These are phyloP conservation scores for Orchesellides sinensis DNA, from an alignment of 2,888 invertebrate genomes.

Conservation along the genomic window DNA sequence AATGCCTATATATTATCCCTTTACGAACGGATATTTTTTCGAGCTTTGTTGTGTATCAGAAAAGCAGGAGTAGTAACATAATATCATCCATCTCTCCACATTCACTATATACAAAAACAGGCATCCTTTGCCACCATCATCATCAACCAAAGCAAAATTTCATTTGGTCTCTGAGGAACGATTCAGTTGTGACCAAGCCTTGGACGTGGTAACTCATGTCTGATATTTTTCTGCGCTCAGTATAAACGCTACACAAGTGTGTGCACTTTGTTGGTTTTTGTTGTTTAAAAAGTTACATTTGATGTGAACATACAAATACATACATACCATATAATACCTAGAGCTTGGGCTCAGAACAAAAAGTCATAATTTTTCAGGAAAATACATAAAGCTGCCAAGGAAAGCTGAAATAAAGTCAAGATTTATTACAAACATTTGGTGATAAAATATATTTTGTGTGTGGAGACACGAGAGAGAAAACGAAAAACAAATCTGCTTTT, in stretches of 20 bases:
- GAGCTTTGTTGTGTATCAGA: too few relatives aligned
- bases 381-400: conserved; percentile 48
- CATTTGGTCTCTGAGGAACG: conserved; percentile 65
- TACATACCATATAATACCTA: too few relatives aligned
- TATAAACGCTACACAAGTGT: too few relatives aligned
- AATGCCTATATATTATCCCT: too few relatives aligned
- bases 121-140: not conserved
- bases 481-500: not conserved
- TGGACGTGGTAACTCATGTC: conserved; percentile 56
- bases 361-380: too few relatives aligned
- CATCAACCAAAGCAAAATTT: conserved; percentile 44
- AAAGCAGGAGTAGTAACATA: too few relatives aligned
- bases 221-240: not conserved
- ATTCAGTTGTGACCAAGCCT: conserved; percentile 63
- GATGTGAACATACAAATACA: too few relatives aligned
- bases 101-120: not conserved
- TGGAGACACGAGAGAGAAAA: conserved; percentile 15
- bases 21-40: too few relatives aligned
- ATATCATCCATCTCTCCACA: too few relatives aligned
- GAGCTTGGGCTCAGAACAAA: too few relatives aligned
- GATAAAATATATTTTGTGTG: too few relatives aligned
- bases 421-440: conserved; percentile 57
- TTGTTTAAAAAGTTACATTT: too few relatives aligned
- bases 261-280: not conserved
- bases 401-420: conserved; percentile 53